Conservation (phyloP, 2,797 vertebrate genomes). For the Girardinus metallicus region DNA sequence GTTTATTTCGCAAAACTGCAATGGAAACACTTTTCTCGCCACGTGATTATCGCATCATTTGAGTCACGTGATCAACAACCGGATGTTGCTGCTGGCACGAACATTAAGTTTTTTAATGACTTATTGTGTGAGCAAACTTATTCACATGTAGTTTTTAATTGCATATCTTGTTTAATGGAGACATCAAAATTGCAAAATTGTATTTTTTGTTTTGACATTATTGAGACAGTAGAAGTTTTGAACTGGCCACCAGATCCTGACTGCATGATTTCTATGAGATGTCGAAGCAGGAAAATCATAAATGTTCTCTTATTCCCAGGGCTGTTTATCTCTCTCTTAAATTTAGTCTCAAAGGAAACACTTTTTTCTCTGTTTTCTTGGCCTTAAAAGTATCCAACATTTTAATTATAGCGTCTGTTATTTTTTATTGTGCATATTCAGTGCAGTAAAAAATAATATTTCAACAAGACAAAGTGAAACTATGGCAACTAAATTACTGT, state of each 20-base stretch:
- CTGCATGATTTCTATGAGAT: background rate
- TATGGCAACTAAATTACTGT: background rate
- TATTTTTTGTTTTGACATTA: no score
- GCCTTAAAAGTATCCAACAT: background rate
- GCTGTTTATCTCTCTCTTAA: background rate
- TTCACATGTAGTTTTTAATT: no score
- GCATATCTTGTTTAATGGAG: no score
- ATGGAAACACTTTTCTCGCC: no score
- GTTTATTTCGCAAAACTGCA: no score
- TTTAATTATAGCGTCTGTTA: constrained; percentile 5
- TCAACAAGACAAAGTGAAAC: background rate
- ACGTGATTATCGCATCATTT: no score
- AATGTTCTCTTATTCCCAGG: background rate
- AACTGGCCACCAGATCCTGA: background rate
- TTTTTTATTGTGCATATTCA: constrained; percentile 7
- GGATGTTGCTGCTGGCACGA: no score
- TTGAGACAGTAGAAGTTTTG: no score
- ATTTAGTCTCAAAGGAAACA: background rate
- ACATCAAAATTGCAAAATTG: no score
- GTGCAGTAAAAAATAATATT: constrained; percentile 5
- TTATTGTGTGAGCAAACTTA: no score
- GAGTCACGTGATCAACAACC: no score
- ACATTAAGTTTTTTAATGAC: no score
- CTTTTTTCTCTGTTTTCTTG: background rate
- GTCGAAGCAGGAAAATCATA: background rate